Conservation (phyloP, 2,888 invertebrate genomes). For the Polyommatus icarus region DNA sequence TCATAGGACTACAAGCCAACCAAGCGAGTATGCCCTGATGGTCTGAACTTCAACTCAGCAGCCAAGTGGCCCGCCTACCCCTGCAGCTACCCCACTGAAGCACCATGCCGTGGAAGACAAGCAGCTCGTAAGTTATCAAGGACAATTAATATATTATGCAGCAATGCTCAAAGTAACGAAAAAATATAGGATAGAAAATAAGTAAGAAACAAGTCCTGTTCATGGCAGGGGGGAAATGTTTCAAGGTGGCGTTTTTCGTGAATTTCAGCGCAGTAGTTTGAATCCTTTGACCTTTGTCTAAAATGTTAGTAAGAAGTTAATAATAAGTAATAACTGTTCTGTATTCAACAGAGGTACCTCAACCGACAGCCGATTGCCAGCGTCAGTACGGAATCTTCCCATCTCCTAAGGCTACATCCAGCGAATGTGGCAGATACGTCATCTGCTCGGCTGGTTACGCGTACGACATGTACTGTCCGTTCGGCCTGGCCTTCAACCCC, state of each 20-base stretch:
- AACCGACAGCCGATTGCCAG: slow-evolving; percentile 86
- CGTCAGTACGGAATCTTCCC: slow-evolving; percentile 89
- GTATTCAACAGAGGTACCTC: slow-evolving; percentile 78
- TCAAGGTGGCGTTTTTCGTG: too few relatives aligned
- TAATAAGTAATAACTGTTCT: too few relatives aligned
- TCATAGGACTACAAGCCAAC: slow-evolving; percentile 83
- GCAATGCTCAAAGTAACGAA: too few relatives aligned
- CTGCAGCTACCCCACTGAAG: slow-evolving; percentile 90
- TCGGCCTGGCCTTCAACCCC: slow-evolving; percentile 87
- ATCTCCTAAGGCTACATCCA: slow-evolving; percentile 46
- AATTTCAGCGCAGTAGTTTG: too few relatives aligned
- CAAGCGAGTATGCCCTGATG: slow-evolving; percentile 87
- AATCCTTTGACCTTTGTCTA: too few relatives aligned
- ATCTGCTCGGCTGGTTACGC: slow-evolving; percentile 86
- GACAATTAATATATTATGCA: too few relatives aligned
- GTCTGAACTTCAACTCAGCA: slow-evolving; percentile 86
- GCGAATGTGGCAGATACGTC: slow-evolving; percentile 86
- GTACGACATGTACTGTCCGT: slow-evolving; percentile 84
- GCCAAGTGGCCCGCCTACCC: slow-evolving; percentile 83
- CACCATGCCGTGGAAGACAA: slow-evolving; percentile 83
- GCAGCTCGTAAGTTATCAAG: slow-evolving; percentile 76
- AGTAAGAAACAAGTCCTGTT: too few relatives aligned
- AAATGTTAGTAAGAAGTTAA: too few relatives aligned
- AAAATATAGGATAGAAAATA: too few relatives aligned
- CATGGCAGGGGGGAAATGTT: too few relatives aligned